Evolutionary conservation across 92 coral and sea anemone species (phyloP), one percentile per base, ranked within the genome.

Genomic region (Virgularia gustaviana): DNA sequence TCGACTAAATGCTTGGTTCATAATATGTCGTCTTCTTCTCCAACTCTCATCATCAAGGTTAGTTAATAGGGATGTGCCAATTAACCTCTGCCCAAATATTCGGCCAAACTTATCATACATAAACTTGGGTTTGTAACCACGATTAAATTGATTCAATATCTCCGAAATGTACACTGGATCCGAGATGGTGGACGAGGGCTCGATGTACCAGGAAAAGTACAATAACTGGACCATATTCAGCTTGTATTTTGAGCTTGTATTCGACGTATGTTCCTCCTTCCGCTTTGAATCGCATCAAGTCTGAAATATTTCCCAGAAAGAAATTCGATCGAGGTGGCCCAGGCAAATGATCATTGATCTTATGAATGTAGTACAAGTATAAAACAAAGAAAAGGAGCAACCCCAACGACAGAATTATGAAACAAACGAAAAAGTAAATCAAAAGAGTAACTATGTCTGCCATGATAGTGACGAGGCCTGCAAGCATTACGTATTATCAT

Each of bases 1-100:
- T 39, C 90, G 70, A 70, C 87, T 90, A 74, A 90, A 90, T 4
- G 96, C 94, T 30, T 90, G 94, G 81, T 90, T 90, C 59, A 90
- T 55, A 59, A 79, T 57, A 27, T 51, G 76, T 30, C 94, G 71
- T 63, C 86, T 87, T 29, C 77, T 87, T 4, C 82, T 86, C 96
- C 96, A 90, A 3, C 58, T 25, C 6, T 71, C 63, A 25, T 79
- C 81, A 36, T 87, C 85, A 7, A 76, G 24, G 32, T 86, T 87
- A n/a, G 82, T 79, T 6, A 89, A 57, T 15, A 89, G 42, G 2
- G 90, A 88, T 10, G 53, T 27, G 0, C 96, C 96, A 18, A 34
- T 19, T 5, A 34, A 60, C 16, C 96, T 66, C 53, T 79, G 78
- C 6, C 83, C 82, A 30, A 62, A 89, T n/a, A 86, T 71, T 34